A percentile compares a stretch with the other conserved stretches of the same genome.
Conservation (phyloP, 2,113 vertebrate species). For the Paratilapia polleni region DNA sequence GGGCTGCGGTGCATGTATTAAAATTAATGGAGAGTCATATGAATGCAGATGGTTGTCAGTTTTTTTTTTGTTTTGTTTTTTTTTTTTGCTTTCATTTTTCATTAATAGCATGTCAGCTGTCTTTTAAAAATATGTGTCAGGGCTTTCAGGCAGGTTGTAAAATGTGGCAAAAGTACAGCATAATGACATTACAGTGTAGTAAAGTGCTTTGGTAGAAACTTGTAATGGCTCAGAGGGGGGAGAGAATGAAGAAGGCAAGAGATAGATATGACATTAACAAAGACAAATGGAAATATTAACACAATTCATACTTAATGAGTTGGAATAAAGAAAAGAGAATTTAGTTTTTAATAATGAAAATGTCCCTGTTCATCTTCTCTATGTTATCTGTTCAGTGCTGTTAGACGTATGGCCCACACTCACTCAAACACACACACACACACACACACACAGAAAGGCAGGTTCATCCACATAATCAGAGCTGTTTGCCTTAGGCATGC, state of each 20-base stretch:
- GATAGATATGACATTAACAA: constrained; percentile 44
- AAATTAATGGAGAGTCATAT: background rate
- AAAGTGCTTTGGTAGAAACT: constrained; percentile 7
- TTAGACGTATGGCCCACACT: background rate
- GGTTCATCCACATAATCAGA: background rate
- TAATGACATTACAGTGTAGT: constrained; percentile 2
- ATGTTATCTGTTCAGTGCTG: constrained; percentile 17
- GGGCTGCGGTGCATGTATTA: background rate
- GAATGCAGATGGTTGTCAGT: background rate
- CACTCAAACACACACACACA: background rate
- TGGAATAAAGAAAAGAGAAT: constrained; percentile 44
- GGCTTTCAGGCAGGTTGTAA: background rate
- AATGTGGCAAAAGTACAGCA: background rate
- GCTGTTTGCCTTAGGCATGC: background rate
- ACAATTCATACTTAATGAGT: constrained; percentile 59
- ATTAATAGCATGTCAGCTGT: background rate
- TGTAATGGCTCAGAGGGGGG: background rate
- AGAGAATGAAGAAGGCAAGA: background rate
- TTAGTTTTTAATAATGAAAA: constrained; percentile 59
- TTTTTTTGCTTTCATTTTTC: background rate
- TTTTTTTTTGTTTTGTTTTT: background rate
- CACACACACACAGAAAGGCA: background rate
- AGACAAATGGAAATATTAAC: constrained; percentile 66
- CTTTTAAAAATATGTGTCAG: background rate
- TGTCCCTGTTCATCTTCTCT: constrained; percentile 51